Base-by-base conservation (phyloP, 2,888 invertebrate genomes). In the Tyria jacobaeae region DNA sequence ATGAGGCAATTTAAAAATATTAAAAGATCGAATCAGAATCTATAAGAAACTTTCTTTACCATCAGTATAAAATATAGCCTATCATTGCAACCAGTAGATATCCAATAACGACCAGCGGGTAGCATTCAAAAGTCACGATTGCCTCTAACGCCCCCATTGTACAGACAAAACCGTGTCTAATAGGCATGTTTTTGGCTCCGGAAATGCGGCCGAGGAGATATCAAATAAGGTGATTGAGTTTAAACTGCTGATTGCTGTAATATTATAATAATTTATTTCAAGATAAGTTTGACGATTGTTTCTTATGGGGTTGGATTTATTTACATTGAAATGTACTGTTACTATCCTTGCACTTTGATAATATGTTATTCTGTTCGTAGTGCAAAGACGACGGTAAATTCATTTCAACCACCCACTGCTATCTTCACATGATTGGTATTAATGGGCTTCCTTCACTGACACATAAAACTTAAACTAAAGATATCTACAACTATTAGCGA, bases 201-300 rank as follows among this genome's bases (percentile, higher is more conserved):
- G 48, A 71, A 69, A 72, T 63, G 59, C 61, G 39, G 62, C 37
- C 53, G 25, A 52, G 62, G 60, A 65, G 69, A 75, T 64, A 66
- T 69, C 55, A 41, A 56, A 25, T 61, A 52, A 10, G 62, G 50
- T 31, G 9, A 35, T 51, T 59, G 49, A 61, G 59, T 71, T 75
- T 54, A 62, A 66, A 73, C 57, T 52, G 27, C 35, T 10, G 52
- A 14, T 53, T 35, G 3, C 21, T 17, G 21, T 50, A 31, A 17
- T 21, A 51, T 37, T 37, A 15, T 2, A 15, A 15, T 7, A 37
- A 24, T 15, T 25, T 25, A 49, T 49, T 24, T n/a, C 1, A 6
- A 48, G 9, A 25, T 41, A 41, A 41, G 17, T 9, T 21, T 21
- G 5, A 3, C 25, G 25, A 41, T 47, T 48, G 15, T 48, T 48